Conservation (phyloP, 1,140 invertebrate species). For the Vanessa atalanta region DNA sequence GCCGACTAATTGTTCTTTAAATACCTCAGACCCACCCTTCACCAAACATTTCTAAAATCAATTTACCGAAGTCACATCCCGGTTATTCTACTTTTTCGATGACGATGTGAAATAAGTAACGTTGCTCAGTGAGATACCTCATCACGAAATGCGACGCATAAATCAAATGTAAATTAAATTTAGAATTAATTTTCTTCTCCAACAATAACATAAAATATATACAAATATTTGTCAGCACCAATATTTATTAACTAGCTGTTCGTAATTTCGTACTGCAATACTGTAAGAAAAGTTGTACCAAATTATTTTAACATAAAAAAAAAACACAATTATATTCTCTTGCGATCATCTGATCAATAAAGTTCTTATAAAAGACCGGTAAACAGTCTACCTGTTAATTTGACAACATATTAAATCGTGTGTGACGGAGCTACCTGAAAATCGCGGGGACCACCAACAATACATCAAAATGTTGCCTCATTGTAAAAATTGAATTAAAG, state of each 20-base stretch:
- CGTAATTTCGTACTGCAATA: no score
- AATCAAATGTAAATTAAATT: no score
- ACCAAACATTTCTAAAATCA: slow-evolving; percentile 72
- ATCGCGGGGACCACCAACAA: slow-evolving; percentile 48
- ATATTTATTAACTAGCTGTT: no score
- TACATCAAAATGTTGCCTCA: slow-evolving; percentile 52
- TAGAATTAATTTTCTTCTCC: no score
- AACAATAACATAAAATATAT: no score
- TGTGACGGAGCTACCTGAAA: slow-evolving; percentile 44
- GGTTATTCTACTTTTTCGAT: slow-evolving; percentile 44
- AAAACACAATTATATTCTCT: no score
- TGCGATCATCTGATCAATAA: neutral
- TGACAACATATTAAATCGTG: slow-evolving; percentile 23
- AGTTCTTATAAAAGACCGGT: slow-evolving; percentile 1
- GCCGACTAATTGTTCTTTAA: slow-evolving; percentile 79
- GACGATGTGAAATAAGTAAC: slow-evolving; percentile 1
- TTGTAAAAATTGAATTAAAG: slow-evolving; percentile 75
- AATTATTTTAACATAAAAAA: no score
- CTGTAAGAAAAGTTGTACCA: no score
- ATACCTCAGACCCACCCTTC: slow-evolving; percentile 69
- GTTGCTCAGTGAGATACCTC: slow-evolving; percentile 11
- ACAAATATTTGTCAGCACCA: no score
- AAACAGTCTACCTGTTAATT: slow-evolving; percentile 24
- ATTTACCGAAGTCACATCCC: slow-evolving; percentile 66
- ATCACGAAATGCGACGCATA: neutral